A percentile compares a stretch with the other conserved stretches of the same genome.
Evolutionary conservation across 2,797 vertebrate genomes (phyloP).

Genomic region (Decapterus maruadsi): DNA sequence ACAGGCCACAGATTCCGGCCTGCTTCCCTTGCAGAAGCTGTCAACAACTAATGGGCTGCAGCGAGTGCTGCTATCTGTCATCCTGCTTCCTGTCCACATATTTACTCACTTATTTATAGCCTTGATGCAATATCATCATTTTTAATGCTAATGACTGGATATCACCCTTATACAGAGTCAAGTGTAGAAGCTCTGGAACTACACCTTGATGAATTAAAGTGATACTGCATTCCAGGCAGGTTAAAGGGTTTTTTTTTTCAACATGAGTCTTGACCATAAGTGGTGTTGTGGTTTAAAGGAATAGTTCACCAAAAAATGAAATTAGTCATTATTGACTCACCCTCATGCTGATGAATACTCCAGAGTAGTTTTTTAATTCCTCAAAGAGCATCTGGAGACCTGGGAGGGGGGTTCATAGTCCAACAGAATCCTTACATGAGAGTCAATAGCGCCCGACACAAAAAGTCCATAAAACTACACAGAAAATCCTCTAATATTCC

Average conservation of each 20-base stretch:
- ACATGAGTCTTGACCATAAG: neutral
- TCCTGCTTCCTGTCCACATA: conserved; percentile 85
- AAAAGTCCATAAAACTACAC: too few species aligned
- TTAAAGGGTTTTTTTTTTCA: neutral
- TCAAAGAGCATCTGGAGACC: too few species aligned
- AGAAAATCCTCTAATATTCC: too few species aligned
- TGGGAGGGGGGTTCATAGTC: too few species aligned
- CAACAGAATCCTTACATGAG: too few species aligned
- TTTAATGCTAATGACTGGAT: conserved; percentile 78
- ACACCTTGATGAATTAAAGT: conserved; percentile 24
- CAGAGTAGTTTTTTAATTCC: too few species aligned
- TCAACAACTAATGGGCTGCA: conserved; percentile 88
- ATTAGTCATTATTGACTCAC: too few species aligned
- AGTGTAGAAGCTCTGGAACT: conserved; percentile 18
- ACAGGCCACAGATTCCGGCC: conserved; percentile 84
- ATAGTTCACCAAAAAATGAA: too few species aligned
- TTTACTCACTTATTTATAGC: conserved; percentile 88
- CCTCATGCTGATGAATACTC: too few species aligned
- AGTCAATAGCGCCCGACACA: too few species aligned
- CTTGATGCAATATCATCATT: conserved; percentile 87
- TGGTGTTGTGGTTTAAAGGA: neutral
- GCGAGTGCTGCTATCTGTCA: conserved; percentile 83
- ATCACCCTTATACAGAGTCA: conserved; percentile 29
- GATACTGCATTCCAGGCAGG: neutral
- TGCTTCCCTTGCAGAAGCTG: conserved; percentile 84